Evolutionary conservation across 1,140 invertebrate species (phyloP), one percentile per base, ranked within the genome.

Genomic region (Neoseiulus cucumeris): DNA sequence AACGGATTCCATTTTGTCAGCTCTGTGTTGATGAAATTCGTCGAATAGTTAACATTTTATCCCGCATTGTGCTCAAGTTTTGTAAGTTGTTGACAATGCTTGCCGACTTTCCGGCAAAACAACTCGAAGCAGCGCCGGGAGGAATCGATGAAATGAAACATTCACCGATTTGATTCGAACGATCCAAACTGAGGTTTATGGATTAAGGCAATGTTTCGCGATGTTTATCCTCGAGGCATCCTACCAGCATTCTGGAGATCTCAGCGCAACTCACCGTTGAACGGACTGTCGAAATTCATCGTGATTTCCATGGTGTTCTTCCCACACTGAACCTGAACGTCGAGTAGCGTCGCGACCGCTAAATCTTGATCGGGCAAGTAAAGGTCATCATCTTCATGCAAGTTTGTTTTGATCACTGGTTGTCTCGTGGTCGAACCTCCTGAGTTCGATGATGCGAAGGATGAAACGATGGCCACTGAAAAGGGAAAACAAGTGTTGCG

Each of bases 381-480:
- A 25, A 59, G 51, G 17, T 59, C 51, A 17, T 59, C 51, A 59
- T 59, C 51, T 17, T 59, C 14, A 6, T 59, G 25, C 5, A 59
- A 29, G 17, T 33, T 33, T 17, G 14, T n/a, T 59, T 59, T 59
- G 25, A 25, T 59, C 12, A 20, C 25, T 18, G 14, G 22, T 20
- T 59, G 14, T 25, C 25, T 12, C 22, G 51, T 17, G 22, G 25
- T 18, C 33, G 14, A 25, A 29, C 14, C 17, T 20, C 12, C 51
- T n/a, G 51, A 17, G 51, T 25, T 25, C n/a, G 51, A 2, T 25
- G 51, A 12, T 4, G 51, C 51, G 14, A 59, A 25, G 1, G 51
- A 59, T 25, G 51, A 59, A 4, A 59, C 51, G 17, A 59, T 59
- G 14, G 51, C 51, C 51, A 59, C 51, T 59, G 51, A 2, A 59